Evolutionary conservation across 1,140 invertebrate species (phyloP).

Genomic region (Steinernema feltiae): DNA sequence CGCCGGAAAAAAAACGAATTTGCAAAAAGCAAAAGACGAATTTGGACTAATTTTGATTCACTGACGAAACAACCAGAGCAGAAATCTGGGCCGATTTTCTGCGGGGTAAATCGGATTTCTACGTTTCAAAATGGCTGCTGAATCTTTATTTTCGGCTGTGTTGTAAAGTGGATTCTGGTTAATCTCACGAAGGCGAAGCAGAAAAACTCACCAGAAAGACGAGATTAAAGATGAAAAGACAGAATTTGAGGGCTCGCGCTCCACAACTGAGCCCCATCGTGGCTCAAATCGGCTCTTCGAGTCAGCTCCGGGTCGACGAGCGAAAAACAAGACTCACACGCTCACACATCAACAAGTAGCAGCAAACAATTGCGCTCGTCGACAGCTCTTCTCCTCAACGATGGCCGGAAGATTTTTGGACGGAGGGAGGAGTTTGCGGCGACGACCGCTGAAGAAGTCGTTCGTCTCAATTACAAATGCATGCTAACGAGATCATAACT

Average conservation of each 20-base stretch:
- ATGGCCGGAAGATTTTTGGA: not conserved
- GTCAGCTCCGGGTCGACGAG: not conserved
- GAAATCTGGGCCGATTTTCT: too few species aligned
- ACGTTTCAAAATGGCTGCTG: too few species aligned
- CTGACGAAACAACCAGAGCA: not conserved
- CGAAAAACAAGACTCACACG: constrained; percentile 4
- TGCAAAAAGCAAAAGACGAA: not conserved
- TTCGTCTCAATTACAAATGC: constrained; percentile 14
- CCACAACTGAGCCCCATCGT: constrained; percentile 41
- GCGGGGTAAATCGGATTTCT: too few species aligned
- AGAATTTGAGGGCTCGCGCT: constrained; percentile 52
- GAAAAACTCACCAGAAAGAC: constrained; percentile 48
- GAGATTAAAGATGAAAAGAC: constrained; percentile 53
- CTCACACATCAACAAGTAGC: constrained; percentile 12
- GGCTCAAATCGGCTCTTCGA: constrained; percentile 11
- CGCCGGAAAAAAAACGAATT: not conserved
- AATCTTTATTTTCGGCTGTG: not conserved
- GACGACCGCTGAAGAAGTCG: not conserved
- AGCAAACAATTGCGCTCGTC: constrained; percentile 1
- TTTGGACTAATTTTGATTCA: not conserved
- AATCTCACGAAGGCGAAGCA: too few species aligned
- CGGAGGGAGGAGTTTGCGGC: not conserved
- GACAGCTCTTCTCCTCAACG: not conserved
- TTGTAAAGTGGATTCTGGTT: not conserved
- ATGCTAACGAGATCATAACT: constrained; percentile 12